phyloP scores from a whole-genome alignment of 2,797 vertebrate species.

The Leptodactylus fallax region DNA sequence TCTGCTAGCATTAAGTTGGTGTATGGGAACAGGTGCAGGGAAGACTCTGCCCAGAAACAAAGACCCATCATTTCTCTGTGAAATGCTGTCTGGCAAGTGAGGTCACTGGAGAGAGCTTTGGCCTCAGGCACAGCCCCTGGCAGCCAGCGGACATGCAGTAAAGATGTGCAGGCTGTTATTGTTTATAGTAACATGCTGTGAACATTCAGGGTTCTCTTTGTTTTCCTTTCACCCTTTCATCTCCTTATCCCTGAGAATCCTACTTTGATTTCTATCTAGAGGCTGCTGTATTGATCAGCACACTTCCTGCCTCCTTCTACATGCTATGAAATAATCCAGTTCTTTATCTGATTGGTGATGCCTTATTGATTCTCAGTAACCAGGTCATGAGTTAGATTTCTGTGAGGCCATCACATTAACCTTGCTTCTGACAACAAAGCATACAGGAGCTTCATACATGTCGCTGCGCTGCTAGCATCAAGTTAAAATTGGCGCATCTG shows the following conservation, averaged over 20 bases:
- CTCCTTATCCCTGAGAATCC: neutral
- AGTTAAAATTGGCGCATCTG: too few species aligned
- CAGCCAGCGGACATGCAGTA: slow-evolving; percentile 7
- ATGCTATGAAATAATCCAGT: neutral
- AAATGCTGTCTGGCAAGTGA: slow-evolving; percentile 65
- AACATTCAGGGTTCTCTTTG: slow-evolving; percentile 44
- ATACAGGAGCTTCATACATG: neutral
- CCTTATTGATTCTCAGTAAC: slow-evolving; percentile 4
- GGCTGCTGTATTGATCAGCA: slow-evolving; percentile 26
- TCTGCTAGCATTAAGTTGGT: neutral
- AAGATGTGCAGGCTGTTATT: slow-evolving; percentile 53
- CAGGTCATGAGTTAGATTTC: neutral
- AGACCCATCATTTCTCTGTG: neutral
- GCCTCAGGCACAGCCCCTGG: slow-evolving; percentile 66
- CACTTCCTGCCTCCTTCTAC: neutral
- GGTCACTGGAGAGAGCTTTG: slow-evolving; percentile 61
- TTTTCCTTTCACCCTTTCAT: slow-evolving; percentile 43
- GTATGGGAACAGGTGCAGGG: neutral
- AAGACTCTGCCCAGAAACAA: slow-evolving; percentile 21
- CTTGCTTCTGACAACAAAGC: neutral
- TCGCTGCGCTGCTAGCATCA: too few species aligned
- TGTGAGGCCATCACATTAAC: neutral
- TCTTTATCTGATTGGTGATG: neutral
- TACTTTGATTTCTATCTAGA: slow-evolving; percentile 34
- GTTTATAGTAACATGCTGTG: slow-evolving; percentile 57